Conservation (phyloP, 2,888 invertebrate genomes). For the Melitaea athalia region DNA sequence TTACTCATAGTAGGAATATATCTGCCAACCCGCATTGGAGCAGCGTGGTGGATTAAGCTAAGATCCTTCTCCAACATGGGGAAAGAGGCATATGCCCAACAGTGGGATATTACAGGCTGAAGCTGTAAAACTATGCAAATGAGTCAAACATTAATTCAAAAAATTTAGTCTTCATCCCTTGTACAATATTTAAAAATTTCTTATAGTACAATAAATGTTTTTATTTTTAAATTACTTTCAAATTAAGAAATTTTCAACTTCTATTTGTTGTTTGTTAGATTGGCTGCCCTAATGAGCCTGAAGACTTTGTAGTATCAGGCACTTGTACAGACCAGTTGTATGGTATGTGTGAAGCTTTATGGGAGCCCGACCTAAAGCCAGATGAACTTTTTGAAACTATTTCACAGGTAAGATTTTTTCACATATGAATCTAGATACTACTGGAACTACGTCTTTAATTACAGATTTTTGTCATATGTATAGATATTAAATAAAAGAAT, state of each 20-base stretch:
- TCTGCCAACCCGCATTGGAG: no score
- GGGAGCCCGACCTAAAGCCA: conserved; percentile 94
- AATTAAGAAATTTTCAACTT: background rate
- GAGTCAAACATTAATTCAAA: no score
- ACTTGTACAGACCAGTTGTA: conserved; percentile 94
- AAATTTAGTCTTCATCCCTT: no score
- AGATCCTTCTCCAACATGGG: no score
- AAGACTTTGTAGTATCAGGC: conserved; percentile 99
- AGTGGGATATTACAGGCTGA: no score
- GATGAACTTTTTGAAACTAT: conserved; percentile 98
- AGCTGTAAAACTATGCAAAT: background rate
- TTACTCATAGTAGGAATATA: no score
- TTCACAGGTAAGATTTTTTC: conserved; percentile 79
- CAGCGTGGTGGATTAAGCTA: no score
- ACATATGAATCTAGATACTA: background rate
- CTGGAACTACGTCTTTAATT: no score
- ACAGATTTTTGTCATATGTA: no score
- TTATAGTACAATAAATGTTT: background rate
- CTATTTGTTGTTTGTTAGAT: conserved; percentile 53
- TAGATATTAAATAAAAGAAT: no score
- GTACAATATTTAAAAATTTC: background rate
- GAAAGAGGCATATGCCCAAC: no score
- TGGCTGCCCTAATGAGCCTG: conserved; percentile 92
- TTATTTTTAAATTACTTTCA: background rate
- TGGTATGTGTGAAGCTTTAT: conserved; percentile 98